Base-by-base conservation (phyloP, 2,888 invertebrate genomes). In the Sisyra nigra region DNA sequence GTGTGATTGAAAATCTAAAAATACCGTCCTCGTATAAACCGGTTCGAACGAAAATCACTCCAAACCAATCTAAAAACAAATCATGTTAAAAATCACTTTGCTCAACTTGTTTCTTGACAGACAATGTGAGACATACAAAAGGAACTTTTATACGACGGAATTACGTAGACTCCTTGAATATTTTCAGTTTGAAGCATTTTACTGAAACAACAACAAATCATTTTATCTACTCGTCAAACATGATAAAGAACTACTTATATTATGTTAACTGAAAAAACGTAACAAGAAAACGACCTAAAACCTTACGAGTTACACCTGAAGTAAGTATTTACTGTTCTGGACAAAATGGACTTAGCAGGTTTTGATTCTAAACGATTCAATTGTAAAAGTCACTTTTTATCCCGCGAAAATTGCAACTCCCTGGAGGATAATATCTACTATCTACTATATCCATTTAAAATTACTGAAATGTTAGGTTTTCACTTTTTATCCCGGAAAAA, bases 11-110 rank as follows among this genome's bases (percentile, higher is more conserved):
- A 62, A 96, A 96, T 53, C 92, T 77, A 61, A 94, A 92, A 43
- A 93, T 73, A 46, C 86, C 93, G 49, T 86, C 88, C 65, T 84
- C 81, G 64, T 91, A 96, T 48, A 78, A 66, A 15, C 94, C 94
- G 61, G 80, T 77, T 53, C 89, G 74, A 42, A 93, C 74, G 68
- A 94, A 96, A 56, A 91, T 71, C 17, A 91, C 81, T 49, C 91
- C 91, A 69, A 81, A 85, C 91, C 91, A 92, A 47, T 80, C 89
- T 91, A 66, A 46, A 73, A 71, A 48, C 51, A 33, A 33, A 33
- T 33, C 3, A 33, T 6, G 6, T 13, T 33, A 6, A 33, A 33
- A 6, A 33, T 6, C 11, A 33, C 8, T 8, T 30, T 8, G 8
- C 10, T 30, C 4, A 33, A 17, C 31, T 19, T 15, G n/a, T n/a